phyloP scores from a whole-genome alignment of 1,140 invertebrate genomes.

The Temnothorax curvispinosus region DNA sequence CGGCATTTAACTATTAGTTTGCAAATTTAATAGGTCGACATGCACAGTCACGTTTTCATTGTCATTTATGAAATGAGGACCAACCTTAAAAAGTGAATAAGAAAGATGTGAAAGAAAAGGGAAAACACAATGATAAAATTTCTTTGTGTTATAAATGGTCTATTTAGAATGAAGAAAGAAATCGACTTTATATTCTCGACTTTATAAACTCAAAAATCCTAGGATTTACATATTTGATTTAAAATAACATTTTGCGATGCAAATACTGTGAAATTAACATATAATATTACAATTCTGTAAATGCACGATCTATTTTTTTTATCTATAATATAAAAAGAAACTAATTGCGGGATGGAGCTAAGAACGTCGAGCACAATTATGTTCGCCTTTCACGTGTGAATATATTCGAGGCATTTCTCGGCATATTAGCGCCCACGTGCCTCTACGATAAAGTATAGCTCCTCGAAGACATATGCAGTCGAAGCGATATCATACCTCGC shows the following conservation, averaged over 20 bases:
- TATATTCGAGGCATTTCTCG: constrained; percentile 36
- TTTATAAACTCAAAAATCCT: background rate
- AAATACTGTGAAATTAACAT: background rate
- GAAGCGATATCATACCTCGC: constrained; percentile 33
- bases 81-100: background rate
- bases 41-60: background rate
- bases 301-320: background rate
- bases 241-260: background rate
- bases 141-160: background rate
- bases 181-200: background rate
- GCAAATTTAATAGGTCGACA: constrained; percentile 3
- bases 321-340: background rate
- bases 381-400: constrained; percentile 9
- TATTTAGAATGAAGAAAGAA: background rate
- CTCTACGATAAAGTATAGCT: constrained; percentile 6
- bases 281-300: background rate
- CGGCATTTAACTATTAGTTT: constrained; percentile 12
- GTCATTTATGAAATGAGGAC: background rate
- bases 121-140: background rate
- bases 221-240: background rate
- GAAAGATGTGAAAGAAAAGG: background rate
- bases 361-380: background rate
- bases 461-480: constrained; percentile 11
- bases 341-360: background rate
- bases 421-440: constrained; percentile 44